A percentile compares a stretch with the other conserved stretches of the same genome.
phyloP scores from a whole-genome alignment of 2,888 invertebrate species.

The Corbicula japonica region DNA sequence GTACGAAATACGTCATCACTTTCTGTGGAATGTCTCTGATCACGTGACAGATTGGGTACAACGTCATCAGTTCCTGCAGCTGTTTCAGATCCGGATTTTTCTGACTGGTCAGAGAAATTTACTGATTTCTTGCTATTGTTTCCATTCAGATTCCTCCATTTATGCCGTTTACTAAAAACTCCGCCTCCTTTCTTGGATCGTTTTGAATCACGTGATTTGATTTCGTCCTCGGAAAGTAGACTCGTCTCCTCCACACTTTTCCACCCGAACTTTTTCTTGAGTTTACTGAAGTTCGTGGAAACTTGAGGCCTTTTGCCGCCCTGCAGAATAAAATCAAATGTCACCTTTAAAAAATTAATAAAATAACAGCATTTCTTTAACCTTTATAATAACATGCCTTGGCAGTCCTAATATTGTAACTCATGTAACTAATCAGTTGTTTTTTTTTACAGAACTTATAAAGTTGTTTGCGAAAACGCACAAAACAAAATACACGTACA shows the following conservation, averaged over 20 bases:
- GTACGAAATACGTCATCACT: slow-evolving; percentile 13
- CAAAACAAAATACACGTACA: too few species aligned
- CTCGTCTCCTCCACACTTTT: slow-evolving; percentile 61
- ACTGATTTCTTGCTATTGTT: slow-evolving; percentile 31
- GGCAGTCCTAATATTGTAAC: too few species aligned
- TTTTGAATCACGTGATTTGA: slow-evolving; percentile 69
- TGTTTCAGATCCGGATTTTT: slow-evolving; percentile 42
- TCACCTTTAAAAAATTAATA: too few species aligned
- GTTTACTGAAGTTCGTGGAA: slow-evolving; percentile 57
- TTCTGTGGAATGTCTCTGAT: slow-evolving; percentile 2
- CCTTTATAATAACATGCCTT: too few species aligned
- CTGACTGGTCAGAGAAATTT: slow-evolving; percentile 42
- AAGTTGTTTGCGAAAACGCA: too few species aligned
- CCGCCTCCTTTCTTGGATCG: slow-evolving; percentile 66
- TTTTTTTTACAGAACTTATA: too few species aligned
- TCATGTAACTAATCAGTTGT: too few species aligned
- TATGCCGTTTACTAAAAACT: slow-evolving; percentile 62
- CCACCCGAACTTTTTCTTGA: slow-evolving; percentile 68
- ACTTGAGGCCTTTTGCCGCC: slow-evolving; percentile 62
- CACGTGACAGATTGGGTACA: slow-evolving; percentile 4
- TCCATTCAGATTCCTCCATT: slow-evolving; percentile 51
- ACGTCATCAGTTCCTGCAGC: slow-evolving; percentile 43
- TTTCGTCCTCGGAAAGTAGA: slow-evolving; percentile 64
- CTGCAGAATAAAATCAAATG: too few species aligned
- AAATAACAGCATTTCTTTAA: too few species aligned